A percentile compares a stretch with the other conserved stretches of the same genome.
Conservation (phyloP, 2,888 invertebrate genomes). For the Escarpia spicata region DNA sequence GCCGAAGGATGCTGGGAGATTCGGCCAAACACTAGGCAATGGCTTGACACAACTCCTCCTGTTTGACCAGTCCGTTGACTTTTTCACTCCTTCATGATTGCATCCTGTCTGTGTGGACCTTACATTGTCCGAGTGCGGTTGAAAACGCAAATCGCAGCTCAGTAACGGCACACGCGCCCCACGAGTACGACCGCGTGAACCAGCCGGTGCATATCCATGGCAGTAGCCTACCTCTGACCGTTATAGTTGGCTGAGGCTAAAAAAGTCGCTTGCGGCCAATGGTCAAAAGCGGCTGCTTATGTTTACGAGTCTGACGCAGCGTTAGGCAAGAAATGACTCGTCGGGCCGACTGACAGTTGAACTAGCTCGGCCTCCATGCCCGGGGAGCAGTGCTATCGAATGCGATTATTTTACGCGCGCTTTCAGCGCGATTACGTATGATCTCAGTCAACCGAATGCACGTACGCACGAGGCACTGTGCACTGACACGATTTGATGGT, state of each 20-base stretch:
- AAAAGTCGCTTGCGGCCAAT: conserved; percentile 16
- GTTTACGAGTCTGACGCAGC: conserved; percentile 16
- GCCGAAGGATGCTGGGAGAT: conserved; percentile 32
- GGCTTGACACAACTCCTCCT: conserved; percentile 16
- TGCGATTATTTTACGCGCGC: conserved; percentile 16
- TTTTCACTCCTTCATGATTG: neutral
- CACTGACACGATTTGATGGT: neutral
- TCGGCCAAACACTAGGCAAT: conserved; percentile 16
- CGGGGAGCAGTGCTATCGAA: neutral
- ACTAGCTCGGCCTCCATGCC: conserved; percentile 11
- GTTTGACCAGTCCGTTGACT: neutral
- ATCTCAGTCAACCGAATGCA: neutral
- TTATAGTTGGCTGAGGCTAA: conserved; percentile 16
- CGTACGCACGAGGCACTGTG: neutral
- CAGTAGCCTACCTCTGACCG: neutral
- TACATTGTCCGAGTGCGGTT: neutral
- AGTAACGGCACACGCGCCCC: conserved; percentile 10
- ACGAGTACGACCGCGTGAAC: conserved; percentile 13
- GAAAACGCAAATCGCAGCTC: conserved; percentile 7
- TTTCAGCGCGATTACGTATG: neutral
- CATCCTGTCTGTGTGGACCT: conserved; percentile 10
- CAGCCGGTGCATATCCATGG: conserved; percentile 16
- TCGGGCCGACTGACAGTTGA: conserved; percentile 16
- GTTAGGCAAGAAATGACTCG: conserved; percentile 16
- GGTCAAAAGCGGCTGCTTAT: conserved; percentile 16